Evolutionary conservation across 2,113 vertebrate genomes (phyloP).

Genomic region (Aegotheles bennettii): DNA sequence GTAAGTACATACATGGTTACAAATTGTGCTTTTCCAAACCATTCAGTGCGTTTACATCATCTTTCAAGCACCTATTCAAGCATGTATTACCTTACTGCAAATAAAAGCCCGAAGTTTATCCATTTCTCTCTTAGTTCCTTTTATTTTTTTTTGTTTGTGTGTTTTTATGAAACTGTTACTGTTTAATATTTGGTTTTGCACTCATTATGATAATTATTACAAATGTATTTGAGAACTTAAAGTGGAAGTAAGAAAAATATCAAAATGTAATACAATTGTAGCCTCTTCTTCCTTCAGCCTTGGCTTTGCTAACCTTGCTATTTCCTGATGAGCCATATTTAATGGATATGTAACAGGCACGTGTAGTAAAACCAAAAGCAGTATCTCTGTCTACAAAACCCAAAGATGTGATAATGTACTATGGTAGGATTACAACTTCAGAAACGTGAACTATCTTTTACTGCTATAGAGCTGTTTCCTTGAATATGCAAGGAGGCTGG

Average conservation of each 20-base stretch:
- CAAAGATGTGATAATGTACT: not conserved
- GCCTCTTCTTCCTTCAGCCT: not conserved
- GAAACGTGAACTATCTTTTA: not conserved
- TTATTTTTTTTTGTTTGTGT: not conserved
- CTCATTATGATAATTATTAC: not conserved
- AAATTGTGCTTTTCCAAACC: not conserved
- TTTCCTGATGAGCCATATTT: not conserved
- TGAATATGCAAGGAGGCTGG: not conserved
- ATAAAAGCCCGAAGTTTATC: not conserved
- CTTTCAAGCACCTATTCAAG: not conserved
- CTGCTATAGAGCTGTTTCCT: not conserved
- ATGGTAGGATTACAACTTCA: not conserved
- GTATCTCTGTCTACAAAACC: not conserved
- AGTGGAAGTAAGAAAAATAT: not conserved
- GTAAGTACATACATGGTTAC: not conserved
- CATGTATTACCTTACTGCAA: not conserved
- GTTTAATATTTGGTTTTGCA: not conserved
- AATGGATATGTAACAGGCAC: not conserved
- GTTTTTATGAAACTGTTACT: not conserved
- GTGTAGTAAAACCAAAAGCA: not conserved
- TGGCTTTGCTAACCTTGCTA: not conserved
- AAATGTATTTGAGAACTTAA: not conserved
- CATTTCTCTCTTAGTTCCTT: not conserved
- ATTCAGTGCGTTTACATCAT: not conserved
- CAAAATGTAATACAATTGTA: not conserved